Base-by-base conservation (phyloP, 2,888 invertebrate genomes). In the Drosophila sordidula region DNA sequence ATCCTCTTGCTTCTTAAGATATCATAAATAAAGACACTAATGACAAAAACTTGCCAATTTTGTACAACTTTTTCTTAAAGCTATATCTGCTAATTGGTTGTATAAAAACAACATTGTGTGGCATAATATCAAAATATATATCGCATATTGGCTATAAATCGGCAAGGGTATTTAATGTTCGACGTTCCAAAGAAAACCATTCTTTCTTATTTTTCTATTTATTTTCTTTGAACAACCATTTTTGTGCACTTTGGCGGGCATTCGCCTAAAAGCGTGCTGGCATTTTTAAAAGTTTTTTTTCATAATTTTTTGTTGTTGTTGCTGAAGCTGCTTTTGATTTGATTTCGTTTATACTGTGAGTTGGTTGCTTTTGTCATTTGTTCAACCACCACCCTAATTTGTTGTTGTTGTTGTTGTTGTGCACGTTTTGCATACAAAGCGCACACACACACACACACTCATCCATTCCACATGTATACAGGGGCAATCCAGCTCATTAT, bases 241-340 rank as follows among this genome's bases (percentile, higher is more conserved):
- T 55, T 63, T 68, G 72, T 72, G 62, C 64, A 67, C 69, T 69
- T 74, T 75, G 62, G 59, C 52, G 67, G 54, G 54, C 70, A 73
- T 63, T 72, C 73, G 78, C 89, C 88, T 76, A 89, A 89, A 89
- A 89, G 89, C 82, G 71, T 59, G 76, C 88, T 49, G 61, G 41
- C 29, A 38, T 66, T 72, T 77, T 65, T 45, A 12, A 12, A 34
- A 29, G 36, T 47, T 50, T 22, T 52, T 5, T 4, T 36, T 46
- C n/a, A 4, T 34, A 12, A 42, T 45, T 1, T 38, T 29, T 44
- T 38, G 34, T 39, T 54, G 51, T 56, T 25, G 34, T 64, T 70
- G 50, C 39, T 34, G 32, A 22, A 57, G 75, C 65, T 84, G 85
- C 74, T 46, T 78, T 80, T 81, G 70, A 75, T 86, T 71, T 71